Conservation (phyloP, 2,888 invertebrate species). For the Drosophila birchii region DNA sequence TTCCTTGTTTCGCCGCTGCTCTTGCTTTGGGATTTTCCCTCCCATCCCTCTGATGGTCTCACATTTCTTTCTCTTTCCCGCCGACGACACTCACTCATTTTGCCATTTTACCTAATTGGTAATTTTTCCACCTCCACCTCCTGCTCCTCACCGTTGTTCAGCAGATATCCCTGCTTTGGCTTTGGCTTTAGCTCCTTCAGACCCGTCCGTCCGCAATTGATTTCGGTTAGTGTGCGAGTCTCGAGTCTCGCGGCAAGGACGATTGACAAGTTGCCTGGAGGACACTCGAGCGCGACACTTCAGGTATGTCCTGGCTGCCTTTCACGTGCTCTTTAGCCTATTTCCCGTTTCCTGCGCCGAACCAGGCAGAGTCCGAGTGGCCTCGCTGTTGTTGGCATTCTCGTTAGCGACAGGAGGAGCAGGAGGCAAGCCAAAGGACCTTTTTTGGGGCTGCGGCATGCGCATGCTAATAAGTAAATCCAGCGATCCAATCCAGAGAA, state of each 20-base stretch:
- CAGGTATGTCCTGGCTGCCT: slow-evolving; percentile 52
- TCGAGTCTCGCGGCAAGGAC: slow-evolving; percentile 50
- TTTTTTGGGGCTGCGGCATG: slow-evolving; percentile 60
- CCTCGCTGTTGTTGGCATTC: slow-evolving; percentile 57
- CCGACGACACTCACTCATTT: slow-evolving; percentile 67
- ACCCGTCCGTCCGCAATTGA: slow-evolving; percentile 71
- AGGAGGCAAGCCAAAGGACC: slow-evolving; percentile 30
- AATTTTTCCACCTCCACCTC: slow-evolving; percentile 60
- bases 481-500: slow-evolving; percentile 80
- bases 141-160: not conserved
- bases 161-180: slow-evolving; percentile 12
- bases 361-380: slow-evolving; percentile 23
- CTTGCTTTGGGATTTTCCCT: not conserved
- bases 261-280: slow-evolving; percentile 63
- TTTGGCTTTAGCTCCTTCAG: slow-evolving; percentile 18
- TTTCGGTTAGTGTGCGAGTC: slow-evolving; percentile 72
- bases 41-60: slow-evolving; percentile 8
- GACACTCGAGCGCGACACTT: slow-evolving; percentile 46
- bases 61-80: slow-evolving; percentile 23
- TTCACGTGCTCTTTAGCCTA: slow-evolving; percentile 78
- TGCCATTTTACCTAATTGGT: slow-evolving; percentile 79
- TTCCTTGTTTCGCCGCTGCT: not conserved
- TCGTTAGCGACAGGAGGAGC: slow-evolving; percentile 57
- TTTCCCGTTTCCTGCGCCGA: slow-evolving; percentile 54
- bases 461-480: slow-evolving; percentile 82